These are phyloP conservation scores for Hemistola chrysoprasaria DNA, from an alignment of 2,888 invertebrate genomes.

Conservation along the genomic window DNA sequence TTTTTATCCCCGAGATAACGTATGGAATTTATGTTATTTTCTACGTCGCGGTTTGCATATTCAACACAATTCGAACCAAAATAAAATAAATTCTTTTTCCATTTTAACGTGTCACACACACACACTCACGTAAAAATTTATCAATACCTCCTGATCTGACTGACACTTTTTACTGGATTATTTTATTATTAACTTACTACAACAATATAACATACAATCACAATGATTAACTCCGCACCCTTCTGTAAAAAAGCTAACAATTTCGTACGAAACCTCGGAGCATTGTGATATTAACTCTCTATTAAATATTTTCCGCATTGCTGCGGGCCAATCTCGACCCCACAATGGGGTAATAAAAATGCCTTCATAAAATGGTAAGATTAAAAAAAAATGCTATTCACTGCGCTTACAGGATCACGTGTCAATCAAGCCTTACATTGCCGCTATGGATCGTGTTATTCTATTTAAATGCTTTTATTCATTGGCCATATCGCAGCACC, in stretches of 20 bases:
- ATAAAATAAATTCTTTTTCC: constrained; percentile 3
- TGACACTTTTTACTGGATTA: constrained; percentile 1
- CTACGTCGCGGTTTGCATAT: constrained; percentile 12
- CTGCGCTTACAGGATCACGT: constrained; percentile 64
- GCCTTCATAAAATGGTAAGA: constrained; percentile 50
- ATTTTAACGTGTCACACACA: neutral
- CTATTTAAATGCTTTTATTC: constrained; percentile 73
- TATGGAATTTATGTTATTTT: constrained; percentile 22
- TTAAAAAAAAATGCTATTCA: constrained; percentile 56
- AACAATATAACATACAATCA: constrained; percentile 39
- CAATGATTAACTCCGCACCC: constrained; percentile 38
- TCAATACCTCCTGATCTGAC: neutral
- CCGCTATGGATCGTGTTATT: constrained; percentile 71
- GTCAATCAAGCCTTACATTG: constrained; percentile 73
- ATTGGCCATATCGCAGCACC: constrained; percentile 69
- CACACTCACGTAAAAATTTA: too few relatives aligned
- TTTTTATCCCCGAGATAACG: constrained; percentile 33
- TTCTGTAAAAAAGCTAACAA: constrained; percentile 43
- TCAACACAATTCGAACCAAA: constrained; percentile 1
- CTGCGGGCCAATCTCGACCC: constrained; percentile 63
- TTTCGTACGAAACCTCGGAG: constrained; percentile 39
- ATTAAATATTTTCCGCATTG: constrained; percentile 71
- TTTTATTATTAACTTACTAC: constrained; percentile 23
- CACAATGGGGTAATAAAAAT: constrained; percentile 70
- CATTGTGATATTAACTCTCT: constrained; percentile 63